Evolutionary conservation across 2,888 invertebrate genomes (phyloP).

Genomic region (Cheilosia impressa): DNA sequence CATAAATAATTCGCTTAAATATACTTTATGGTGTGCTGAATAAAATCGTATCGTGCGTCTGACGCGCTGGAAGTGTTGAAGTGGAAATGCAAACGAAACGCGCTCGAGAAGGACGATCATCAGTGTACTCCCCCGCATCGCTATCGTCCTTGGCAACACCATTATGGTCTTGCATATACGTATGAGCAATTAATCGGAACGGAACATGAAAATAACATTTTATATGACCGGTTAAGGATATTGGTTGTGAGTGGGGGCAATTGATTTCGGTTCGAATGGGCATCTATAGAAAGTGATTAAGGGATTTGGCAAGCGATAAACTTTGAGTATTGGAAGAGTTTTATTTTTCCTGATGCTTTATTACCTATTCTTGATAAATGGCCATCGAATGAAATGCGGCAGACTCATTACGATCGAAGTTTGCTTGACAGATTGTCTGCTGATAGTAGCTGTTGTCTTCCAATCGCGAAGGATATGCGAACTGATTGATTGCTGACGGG

Average conservation of each 20-base stretch:
- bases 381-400: background rate
- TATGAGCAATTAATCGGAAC: constrained; percentile 63
- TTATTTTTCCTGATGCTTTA: background rate
- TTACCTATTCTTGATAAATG: constrained; percentile 7
- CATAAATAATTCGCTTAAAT: constrained; percentile 46
- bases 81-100: constrained; percentile 33
- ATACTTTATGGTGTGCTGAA: constrained; percentile 51
- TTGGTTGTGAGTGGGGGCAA: background rate
- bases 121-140: constrained; percentile 12
- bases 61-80: constrained; percentile 43
- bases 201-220: constrained; percentile 56
- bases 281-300: constrained; percentile 34
- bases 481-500: background rate
- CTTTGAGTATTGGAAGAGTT: constrained; percentile 6
- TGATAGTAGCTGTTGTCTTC: background rate
- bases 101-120: constrained; percentile 7
- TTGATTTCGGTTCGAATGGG: background rate
- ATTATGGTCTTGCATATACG: background rate
- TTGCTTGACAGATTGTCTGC: background rate
- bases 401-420: background rate
- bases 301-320: constrained; percentile 26
- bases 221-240: constrained; percentile 33
- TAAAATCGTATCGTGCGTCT: constrained; percentile 41
- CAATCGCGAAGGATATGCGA: background rate
- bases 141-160: background rate